Evolutionary conservation across 2,113 vertebrate species (phyloP), one percentile per base, ranked within the genome.

Genomic region (Canis aureus): DNA sequence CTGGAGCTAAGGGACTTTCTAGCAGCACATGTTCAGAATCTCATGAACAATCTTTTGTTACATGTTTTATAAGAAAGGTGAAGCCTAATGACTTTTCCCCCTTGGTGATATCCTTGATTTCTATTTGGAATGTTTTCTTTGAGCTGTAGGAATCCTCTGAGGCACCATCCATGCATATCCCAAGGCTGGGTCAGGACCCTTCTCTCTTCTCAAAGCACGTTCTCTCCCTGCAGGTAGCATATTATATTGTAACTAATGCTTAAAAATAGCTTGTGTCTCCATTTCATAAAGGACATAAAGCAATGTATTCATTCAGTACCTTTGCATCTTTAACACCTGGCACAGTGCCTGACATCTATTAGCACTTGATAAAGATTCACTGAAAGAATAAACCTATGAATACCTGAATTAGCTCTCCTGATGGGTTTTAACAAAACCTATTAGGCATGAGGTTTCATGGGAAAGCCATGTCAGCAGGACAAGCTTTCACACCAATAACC

Each of bases 401-500:
- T 64, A 64, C 23, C 20, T 59, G 78, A 38, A 12, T 80, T 87
- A 76, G 69, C n/a, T 80, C 2, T 80, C 94, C 23, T 74, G n/a
- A 62, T 71, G 57, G 64, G 78, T 95, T 95, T 95, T 83, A 71
- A 90, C 55, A 82, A 87, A 84, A 73, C 1, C 17, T 81, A 43
- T 67, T 81, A 67, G 57, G 25, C 20, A 15, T 17, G 35, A 69
- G 12, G 16, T 85, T 88, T 98, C 23, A 32, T 22, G 8, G n/a
- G 62, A 73, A 64, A 94, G 2, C 1, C 6, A 7, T 62, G 12
- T 49, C 79, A 87, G 35, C 15, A 71, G 49, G 32, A 4, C 35
- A 92, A 57, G 19, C 16, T 78, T 59, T 82, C 35, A 73, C 13
- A 78, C 29, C 38, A 57, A 57, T n/a, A 88, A 53, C 27, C 12